Percentiles rank a stretch among this genome's conserved stretches.
These are phyloP conservation scores for Acrocera orbiculus DNA, from an alignment of 2,888 invertebrate genomes.

Conservation along the genomic window DNA sequence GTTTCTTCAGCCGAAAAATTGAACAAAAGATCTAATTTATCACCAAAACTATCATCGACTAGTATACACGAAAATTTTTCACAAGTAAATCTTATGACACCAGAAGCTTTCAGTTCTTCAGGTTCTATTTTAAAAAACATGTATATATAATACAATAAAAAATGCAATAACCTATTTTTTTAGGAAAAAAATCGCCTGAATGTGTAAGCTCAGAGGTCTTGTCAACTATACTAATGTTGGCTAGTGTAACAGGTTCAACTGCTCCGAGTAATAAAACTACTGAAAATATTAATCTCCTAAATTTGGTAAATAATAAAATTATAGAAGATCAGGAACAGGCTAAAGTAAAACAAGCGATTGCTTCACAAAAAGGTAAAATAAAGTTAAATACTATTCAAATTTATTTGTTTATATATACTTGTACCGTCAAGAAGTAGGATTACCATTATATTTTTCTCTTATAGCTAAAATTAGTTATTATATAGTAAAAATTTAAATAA, in stretches of 20 bases:
- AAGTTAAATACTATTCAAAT: no score
- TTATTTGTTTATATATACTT: no score
- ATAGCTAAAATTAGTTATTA: no score
- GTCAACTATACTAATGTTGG: slow-evolving; percentile 29
- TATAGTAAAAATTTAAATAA: no score
- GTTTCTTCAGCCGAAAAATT: not conserved
- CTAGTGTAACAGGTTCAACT: slow-evolving; percentile 23
- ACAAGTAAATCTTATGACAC: slow-evolving; percentile 62
- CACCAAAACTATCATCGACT: slow-evolving; percentile 15
- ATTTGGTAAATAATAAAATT: slow-evolving; percentile 27
- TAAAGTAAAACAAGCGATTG: slow-evolving; percentile 17
- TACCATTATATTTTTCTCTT: no score
- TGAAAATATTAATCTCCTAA: slow-evolving; percentile 23
- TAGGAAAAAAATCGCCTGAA: slow-evolving; percentile 19
- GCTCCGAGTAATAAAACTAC: slow-evolving; percentile 15
- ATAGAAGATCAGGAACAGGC: slow-evolving; percentile 29
- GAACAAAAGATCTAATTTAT: not conserved
- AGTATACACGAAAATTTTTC: slow-evolving; percentile 19
- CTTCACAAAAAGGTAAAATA: slow-evolving; percentile 24
- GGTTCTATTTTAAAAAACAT: no score
- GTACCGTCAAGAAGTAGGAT: no score
- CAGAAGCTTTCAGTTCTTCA: slow-evolving; percentile 61
- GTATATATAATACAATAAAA: no score
- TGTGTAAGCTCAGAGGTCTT: slow-evolving; percentile 27
- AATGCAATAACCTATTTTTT: not conserved